phyloP scores from a whole-genome alignment of 92 coral and sea anemone genomes.

The Palythoa grandiflora region DNA sequence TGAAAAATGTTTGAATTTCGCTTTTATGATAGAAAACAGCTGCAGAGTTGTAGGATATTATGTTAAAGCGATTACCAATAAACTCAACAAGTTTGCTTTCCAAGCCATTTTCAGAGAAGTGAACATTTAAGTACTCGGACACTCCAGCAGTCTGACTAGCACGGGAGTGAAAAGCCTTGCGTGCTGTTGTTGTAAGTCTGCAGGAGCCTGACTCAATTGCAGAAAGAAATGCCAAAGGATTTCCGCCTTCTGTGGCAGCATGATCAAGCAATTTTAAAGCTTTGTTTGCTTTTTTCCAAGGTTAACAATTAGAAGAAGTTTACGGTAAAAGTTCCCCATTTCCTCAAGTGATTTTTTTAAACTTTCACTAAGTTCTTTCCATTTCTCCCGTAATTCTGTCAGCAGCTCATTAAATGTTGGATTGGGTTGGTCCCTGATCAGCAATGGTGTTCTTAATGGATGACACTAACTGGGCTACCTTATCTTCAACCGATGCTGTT shows the following conservation, averaged over 20 bases:
- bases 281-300: conserved; percentile 55
- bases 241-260: conserved; percentile 58
- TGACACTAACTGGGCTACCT: conserved; percentile 52
- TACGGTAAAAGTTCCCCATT: conserved; percentile 59
- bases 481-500: neutral
- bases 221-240: conserved; percentile 25
- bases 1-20: conserved; percentile 14
- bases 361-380: conserved; percentile 8
- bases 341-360: conserved; percentile 26
- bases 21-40: conserved; percentile 38
- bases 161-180: conserved; percentile 51
- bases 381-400: conserved; percentile 20
- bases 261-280: conserved; percentile 51
- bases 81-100: conserved; percentile 54
- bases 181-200: conserved; percentile 51
- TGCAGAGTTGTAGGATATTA: conserved; percentile 51
- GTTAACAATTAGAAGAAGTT: conserved; percentile 50
- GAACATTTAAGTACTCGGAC: conserved; percentile 23
- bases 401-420: conserved; percentile 52
- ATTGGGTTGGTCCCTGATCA: conserved; percentile 54
- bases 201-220: conserved; percentile 53
- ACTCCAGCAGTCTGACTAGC: conserved; percentile 49
- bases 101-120: conserved; percentile 23
- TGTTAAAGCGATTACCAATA: conserved; percentile 53
- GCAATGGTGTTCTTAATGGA: conserved; percentile 58